phyloP scores from a whole-genome alignment of 2,113 vertebrate species.

The Origma solitaria region DNA sequence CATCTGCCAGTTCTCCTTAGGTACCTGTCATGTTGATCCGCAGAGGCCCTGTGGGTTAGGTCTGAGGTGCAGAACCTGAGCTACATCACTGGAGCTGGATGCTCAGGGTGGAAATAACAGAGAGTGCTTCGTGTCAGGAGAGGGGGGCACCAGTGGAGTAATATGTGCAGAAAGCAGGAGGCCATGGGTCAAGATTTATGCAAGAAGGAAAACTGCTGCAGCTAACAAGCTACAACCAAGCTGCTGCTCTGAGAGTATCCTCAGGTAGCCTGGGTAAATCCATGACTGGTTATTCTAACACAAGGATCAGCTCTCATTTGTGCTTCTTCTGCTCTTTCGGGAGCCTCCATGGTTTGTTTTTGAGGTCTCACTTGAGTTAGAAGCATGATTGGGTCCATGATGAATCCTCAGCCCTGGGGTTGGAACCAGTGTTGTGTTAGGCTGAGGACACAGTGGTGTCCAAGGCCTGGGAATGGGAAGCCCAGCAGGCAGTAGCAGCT shows the following conservation, averaged over 20 bases:
- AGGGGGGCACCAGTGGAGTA: background rate
- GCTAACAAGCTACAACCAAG: background rate
- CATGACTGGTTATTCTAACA: background rate
- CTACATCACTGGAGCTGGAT: background rate
- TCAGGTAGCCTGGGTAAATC: background rate
- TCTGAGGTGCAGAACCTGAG: background rate
- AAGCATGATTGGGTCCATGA: fast-evolving
- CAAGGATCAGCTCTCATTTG: background rate
- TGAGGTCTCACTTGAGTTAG: background rate
- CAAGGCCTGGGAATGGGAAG: background rate
- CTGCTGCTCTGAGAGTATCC: background rate
- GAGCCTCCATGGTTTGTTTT: background rate
- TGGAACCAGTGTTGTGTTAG: background rate
- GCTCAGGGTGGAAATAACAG: background rate
- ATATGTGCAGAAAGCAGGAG: background rate
- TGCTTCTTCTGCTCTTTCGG: background rate
- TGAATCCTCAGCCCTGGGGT: background rate
- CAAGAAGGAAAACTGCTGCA: background rate
- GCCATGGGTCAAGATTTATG: background rate
- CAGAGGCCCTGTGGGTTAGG: background rate
- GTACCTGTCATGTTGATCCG: background rate
- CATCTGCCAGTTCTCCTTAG: background rate
- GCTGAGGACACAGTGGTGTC: background rate
- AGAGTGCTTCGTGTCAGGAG: background rate
- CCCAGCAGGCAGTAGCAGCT: background rate